A percentile compares a stretch with the other conserved stretches of the same genome.
These are phyloP conservation scores for Trididemnum clinides DNA, from an alignment of 23 tunicate genomes.

Conservation along the genomic window DNA sequence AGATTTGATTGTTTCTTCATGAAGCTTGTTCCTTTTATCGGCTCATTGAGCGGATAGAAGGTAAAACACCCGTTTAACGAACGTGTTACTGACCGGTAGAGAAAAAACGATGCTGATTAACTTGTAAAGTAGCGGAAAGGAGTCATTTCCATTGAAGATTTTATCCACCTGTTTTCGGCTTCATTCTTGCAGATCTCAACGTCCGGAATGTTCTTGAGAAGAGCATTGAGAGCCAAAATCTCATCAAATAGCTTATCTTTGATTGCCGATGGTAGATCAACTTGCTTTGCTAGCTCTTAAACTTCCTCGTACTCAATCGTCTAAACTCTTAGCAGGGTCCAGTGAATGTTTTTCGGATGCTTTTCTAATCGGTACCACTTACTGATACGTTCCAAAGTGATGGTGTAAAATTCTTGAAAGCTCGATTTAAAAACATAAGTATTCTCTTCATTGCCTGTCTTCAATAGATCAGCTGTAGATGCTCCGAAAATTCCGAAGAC, in stretches of 20 bases:
- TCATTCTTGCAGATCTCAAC: constrained; percentile 42
- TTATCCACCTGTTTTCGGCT: constrained; percentile 48
- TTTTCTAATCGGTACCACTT: constrained; percentile 62
- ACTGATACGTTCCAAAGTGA: constrained; percentile 40
- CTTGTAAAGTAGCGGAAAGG: constrained; percentile 62
- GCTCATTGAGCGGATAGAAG: constrained; percentile 8
- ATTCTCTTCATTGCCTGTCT: constrained; percentile 60
- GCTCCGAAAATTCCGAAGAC: constrained; percentile 55
- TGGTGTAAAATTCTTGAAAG: constrained; percentile 45
- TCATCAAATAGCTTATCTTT: constrained; percentile 64
- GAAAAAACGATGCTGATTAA: constrained; percentile 50
- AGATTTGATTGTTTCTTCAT: neutral
- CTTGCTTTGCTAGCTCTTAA: constrained; percentile 51
- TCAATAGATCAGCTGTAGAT: constrained; percentile 62
- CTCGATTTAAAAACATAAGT: constrained; percentile 50
- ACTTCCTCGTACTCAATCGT: constrained; percentile 54
- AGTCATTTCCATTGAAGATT: constrained; percentile 43
- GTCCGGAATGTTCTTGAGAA: constrained; percentile 55
- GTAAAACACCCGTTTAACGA: constrained; percentile 16
- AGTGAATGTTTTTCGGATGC: constrained; percentile 51
- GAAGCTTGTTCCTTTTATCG: constrained; percentile 13
- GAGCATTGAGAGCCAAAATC: constrained; percentile 63
- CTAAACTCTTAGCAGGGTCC: constrained; percentile 49
- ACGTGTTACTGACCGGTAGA: constrained; percentile 26
- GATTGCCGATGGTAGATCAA: constrained; percentile 55